Percentiles rank a stretch among this genome's conserved stretches.
These are phyloP conservation scores for Nothobranchius furzeri DNA, from an alignment of 2,113 vertebrate species.

Conservation along the genomic window DNA sequence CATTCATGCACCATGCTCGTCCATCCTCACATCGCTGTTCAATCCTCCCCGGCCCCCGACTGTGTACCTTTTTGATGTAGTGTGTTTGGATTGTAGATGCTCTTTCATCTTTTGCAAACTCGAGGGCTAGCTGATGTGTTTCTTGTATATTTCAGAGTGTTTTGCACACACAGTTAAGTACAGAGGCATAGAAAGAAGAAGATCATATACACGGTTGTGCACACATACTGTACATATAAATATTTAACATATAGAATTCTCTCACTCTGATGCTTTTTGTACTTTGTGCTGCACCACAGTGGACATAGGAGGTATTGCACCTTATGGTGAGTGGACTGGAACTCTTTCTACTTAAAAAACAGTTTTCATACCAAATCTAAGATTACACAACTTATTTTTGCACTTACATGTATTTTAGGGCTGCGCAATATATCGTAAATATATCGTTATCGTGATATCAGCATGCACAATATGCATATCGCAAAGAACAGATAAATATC, in stretches of 20 bases:
- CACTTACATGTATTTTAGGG: no score
- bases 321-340: constrained; percentile 77
- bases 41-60: constrained; percentile 47
- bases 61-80: constrained; percentile 60
- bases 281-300: constrained; percentile 80
- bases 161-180: constrained; percentile 46
- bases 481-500: no score
- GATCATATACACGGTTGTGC: constrained; percentile 21
- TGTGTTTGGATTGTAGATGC: constrained; percentile 60
- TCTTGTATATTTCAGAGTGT: constrained; percentile 62
- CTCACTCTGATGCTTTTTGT: constrained; percentile 61
- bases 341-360: background rate
- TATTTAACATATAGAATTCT: constrained; percentile 39
- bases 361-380: no score
- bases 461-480: no score
- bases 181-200: constrained; percentile 23
- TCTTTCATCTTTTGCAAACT: constrained; percentile 58
- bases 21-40: constrained; percentile 30
- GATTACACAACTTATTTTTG: no score
- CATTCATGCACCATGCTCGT: constrained; percentile 52
- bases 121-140: constrained; percentile 34
- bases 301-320: constrained; percentile 77
- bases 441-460: no score
- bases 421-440: no score
- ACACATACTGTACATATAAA: constrained; percentile 8